Conservation (phyloP, 2,113 vertebrate species). For the Ceratotherium simum region DNA sequence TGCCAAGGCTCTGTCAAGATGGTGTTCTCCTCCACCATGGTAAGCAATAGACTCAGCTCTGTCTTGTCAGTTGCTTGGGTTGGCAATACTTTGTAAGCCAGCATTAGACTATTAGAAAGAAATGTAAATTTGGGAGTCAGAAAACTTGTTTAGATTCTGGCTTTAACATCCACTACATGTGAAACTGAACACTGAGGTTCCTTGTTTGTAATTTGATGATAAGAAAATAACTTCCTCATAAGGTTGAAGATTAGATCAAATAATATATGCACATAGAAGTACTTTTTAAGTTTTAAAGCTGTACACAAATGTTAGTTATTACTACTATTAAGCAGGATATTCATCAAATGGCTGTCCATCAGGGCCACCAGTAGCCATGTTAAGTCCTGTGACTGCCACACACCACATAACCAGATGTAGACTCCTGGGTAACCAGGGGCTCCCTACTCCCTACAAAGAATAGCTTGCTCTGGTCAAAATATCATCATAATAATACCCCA, state of each 20-base stretch:
- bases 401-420: too few species aligned
- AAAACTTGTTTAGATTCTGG: not conserved
- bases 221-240: not conserved
- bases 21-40: too few species aligned
- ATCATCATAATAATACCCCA: not conserved
- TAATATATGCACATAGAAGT: not conserved
- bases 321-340: not conserved
- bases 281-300: not conserved
- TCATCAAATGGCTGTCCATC: not conserved
- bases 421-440: not conserved
- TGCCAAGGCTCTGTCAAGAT: not conserved
- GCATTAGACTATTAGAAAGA: not conserved
- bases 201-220: constrained; percentile 7
- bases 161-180: not conserved
- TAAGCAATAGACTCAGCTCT: not conserved
- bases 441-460: not conserved
- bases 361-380: not conserved
- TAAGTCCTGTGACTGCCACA: not conserved
- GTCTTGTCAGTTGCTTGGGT: not conserved
- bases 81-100: not conserved
- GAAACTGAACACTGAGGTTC: not conserved
- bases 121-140: not conserved
- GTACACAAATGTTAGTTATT: not conserved
- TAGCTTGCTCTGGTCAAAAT: not conserved
- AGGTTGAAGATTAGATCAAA: not conserved